Base-by-base conservation (phyloP, 2,113 vertebrate genomes). In the Setophaga kirtlandii region DNA sequence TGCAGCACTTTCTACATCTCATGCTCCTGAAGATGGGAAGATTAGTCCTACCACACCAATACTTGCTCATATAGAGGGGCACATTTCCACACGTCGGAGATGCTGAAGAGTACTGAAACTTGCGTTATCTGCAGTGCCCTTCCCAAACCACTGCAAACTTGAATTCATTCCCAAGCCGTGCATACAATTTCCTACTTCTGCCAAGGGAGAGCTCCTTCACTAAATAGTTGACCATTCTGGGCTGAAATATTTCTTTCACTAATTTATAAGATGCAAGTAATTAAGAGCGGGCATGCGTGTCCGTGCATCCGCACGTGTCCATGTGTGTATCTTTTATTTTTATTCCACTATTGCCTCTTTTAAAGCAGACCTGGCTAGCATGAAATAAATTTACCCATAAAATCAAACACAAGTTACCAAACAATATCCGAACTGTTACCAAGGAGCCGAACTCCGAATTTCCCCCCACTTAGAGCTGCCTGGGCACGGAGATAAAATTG, bases 121-220 rank as follows among this genome's bases (percentile, higher is more conserved):
- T 50, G 83, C 41, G 1, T 96, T 93, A 94, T 95, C 97, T 94
- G 95, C 94, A 96, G 74, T 6, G 62, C 74, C 96, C 95, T 97
- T 94, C 90, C 55, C 79, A 76, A 88, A 92, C 42, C 93, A 65
- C 70, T 16, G 50, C 87, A 83, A 96, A 96, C 67, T 75, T 77
- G 85, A 96, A 84, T 8, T 27, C 12, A 3, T 49, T 90, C 94
- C 95, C 83, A 18, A 93, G 87, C 63, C 6, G 1, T 44, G 65
- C 84, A 58, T 73, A 70, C 60, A 13, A 37, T 59, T 94, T 94
- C 89, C 93, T 84, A 64, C 27, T 77, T 56, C 76, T 93, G 46
- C 70, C 63, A 79, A 87, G 18, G 27, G 49, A 95, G 52, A 86
- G 67, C 68, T 94, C 68, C 44, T 62, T 83, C 89, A 63, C 28